phyloP scores from a whole-genome alignment of 2,113 vertebrate species.

The Fukomys damarensis region DNA sequence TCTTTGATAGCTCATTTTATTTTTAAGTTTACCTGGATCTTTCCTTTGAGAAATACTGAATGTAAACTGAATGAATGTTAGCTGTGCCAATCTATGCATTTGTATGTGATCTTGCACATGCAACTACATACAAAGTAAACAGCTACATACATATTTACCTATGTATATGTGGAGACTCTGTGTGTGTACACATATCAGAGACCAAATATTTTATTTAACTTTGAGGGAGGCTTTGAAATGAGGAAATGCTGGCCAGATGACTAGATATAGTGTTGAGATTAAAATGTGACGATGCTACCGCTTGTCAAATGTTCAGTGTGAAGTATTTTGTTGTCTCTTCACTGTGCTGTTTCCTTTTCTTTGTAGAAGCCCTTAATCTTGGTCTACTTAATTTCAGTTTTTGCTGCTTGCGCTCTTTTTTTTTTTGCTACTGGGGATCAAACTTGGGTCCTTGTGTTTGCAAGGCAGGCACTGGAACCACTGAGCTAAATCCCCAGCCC shows the following conservation, averaged over 20 bases:
- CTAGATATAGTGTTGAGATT: background rate
- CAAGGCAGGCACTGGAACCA: too few relatives aligned
- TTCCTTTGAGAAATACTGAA: background rate
- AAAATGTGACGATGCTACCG: rapidly evolving
- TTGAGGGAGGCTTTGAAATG: background rate
- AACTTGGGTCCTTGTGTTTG: too few relatives aligned
- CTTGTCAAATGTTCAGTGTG: background rate
- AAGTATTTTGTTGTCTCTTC: background rate
- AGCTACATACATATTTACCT: background rate
- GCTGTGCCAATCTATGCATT: background rate
- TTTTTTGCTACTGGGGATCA: too few relatives aligned
- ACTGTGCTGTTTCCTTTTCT: background rate
- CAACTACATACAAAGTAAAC: background rate
- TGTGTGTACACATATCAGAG: background rate
- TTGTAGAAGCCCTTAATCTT: rapidly evolving
- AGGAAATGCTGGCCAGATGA: background rate
- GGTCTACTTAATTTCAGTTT: background rate
- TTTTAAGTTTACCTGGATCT: background rate
- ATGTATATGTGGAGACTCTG: background rate
- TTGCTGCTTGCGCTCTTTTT: background rate
- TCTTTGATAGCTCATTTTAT: background rate
- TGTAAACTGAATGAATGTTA: background rate
- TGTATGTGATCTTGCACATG: background rate
- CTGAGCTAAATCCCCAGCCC: too few relatives aligned
- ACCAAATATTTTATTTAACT: background rate